phyloP scores from a whole-genome alignment of 2,797 vertebrate species.

The Acestrorhynchus altus region DNA sequence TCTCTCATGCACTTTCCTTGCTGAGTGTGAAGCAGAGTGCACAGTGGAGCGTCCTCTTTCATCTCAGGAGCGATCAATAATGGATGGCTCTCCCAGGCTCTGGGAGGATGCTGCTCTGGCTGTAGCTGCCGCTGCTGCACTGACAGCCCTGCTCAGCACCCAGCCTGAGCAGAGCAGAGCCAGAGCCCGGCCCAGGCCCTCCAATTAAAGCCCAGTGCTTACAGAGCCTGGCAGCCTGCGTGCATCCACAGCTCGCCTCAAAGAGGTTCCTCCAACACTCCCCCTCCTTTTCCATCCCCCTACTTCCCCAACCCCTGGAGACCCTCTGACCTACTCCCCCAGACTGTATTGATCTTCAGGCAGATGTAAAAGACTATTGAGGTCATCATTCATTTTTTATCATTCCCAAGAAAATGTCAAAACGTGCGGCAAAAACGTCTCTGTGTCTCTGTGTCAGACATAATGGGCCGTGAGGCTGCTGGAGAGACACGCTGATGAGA shows the following conservation, averaged over 20 bases:
- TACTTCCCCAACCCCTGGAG: constrained; percentile 72
- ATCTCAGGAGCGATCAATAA: constrained; percentile 85
- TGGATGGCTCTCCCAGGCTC: constrained; percentile 81
- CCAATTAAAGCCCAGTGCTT: constrained; percentile 80
- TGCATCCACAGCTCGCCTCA: constrained; percentile 69
- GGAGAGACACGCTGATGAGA: constrained; percentile 30
- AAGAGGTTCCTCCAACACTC: constrained; percentile 48
- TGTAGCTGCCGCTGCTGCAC: constrained; percentile 51
- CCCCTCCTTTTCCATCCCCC: constrained; percentile 23
- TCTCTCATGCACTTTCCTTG: constrained; percentile 39
- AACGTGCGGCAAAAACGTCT: constrained; percentile 78
- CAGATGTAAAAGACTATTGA: constrained; percentile 86
- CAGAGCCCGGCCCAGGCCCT: constrained; percentile 46
- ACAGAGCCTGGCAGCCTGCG: constrained; percentile 65
- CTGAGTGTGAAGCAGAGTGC: constrained; percentile 54
- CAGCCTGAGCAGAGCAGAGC: constrained; percentile 48
- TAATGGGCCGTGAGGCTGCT: constrained; percentile 72
- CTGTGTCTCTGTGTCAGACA: constrained; percentile 73
- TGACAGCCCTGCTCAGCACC: constrained; percentile 67
- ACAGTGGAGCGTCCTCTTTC: constrained; percentile 71
- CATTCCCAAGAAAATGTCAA: constrained; percentile 83
- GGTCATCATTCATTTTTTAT: constrained; percentile 86
- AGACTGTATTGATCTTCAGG: constrained; percentile 84
- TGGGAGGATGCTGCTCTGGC: constrained; percentile 70
- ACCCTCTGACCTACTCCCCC: constrained; percentile 82